Conservation (phyloP, 92 coral and sea anemone species). For the Epizoanthus scotinus region DNA sequence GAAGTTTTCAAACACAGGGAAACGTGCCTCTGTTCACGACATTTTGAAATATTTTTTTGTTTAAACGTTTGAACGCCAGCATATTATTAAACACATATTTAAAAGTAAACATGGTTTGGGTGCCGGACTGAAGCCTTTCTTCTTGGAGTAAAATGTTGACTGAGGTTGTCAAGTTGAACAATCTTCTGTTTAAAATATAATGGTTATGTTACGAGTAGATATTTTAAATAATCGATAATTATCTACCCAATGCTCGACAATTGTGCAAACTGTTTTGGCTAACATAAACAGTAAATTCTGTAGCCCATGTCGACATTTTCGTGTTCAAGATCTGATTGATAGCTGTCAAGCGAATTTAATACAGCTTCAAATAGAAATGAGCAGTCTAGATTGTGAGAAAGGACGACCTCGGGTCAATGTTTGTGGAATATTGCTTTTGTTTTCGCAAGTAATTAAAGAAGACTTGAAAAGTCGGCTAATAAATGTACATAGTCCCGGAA, state of each 20-base stretch:
- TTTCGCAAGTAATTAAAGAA: slow-evolving; percentile 17
- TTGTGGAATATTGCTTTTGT: slow-evolving; percentile 19
- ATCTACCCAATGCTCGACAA: not conserved
- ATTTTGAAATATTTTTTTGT: not conserved
- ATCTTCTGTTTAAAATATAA: not conserved
- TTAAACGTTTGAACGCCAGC: not conserved
- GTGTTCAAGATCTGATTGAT: slow-evolving; percentile 65
- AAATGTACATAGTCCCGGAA: slow-evolving; percentile 26
- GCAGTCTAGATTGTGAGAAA: not conserved
- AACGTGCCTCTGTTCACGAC: not conserved
- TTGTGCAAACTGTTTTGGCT: not conserved
- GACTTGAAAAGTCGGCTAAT: slow-evolving; percentile 5
- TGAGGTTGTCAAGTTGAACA: not conserved
- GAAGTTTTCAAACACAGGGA: slow-evolving; percentile 6
- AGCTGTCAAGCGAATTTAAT: slow-evolving; percentile 44
- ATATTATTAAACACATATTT: slow-evolving; percentile 10
- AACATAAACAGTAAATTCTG: not conserved
- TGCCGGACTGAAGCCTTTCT: not conserved
- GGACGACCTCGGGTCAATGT: slow-evolving; percentile 22
- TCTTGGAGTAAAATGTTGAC: not conserved
- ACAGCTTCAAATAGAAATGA: not conserved
- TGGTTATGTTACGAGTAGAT: not conserved
- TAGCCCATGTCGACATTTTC: slow-evolving; percentile 50
- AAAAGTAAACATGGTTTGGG: slow-evolving; percentile 4
- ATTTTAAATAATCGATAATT: not conserved